Percentiles rank a stretch among this genome's conserved stretches.
These are phyloP conservation scores for Sialis lutaria DNA, from an alignment of 2,888 invertebrate species.

Conservation along the genomic window DNA sequence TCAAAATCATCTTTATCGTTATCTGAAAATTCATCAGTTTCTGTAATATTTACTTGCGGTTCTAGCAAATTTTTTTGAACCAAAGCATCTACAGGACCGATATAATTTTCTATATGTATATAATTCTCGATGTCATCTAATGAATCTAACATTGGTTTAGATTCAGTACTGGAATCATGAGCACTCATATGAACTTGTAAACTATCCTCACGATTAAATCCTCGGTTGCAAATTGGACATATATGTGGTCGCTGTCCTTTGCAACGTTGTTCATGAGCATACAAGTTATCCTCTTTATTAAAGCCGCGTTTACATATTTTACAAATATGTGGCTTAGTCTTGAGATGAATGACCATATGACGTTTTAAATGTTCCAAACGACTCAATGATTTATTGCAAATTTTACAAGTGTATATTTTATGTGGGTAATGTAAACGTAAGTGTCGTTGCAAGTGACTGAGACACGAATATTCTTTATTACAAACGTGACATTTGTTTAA, in stretches of 20 bases:
- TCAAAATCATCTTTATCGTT: neutral
- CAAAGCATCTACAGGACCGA: neutral
- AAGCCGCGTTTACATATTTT: conserved; percentile 4
- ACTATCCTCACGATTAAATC: conserved; percentile 4
- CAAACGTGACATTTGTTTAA: conserved; percentile 1
- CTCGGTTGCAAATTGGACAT: conserved; percentile 4
- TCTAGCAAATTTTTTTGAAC: conserved; percentile 1
- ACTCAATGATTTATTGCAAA: conserved; percentile 4
- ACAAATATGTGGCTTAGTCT: conserved; percentile 4
- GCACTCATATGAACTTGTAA: conserved; percentile 3
- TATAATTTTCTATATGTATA: conserved; percentile 3
- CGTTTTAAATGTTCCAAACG: conserved; percentile 4
- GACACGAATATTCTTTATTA: conserved; percentile 2
- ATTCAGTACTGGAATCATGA: neutral
- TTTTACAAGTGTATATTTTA: conserved; percentile 5
- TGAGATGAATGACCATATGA: conserved; percentile 6
- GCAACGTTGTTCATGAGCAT: conserved; percentile 2
- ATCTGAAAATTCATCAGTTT: neutral
- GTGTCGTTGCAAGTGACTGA: neutral
- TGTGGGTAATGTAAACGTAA: conserved; percentile 1
- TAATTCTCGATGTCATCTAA: conserved; percentile 5
- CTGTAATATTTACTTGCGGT: conserved; percentile 1
- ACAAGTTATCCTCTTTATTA: conserved; percentile 3
- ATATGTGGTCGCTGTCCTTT: conserved; percentile 1
- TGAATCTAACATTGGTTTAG: conserved; percentile 3